These are phyloP conservation scores for Scaptomyza tumidula DNA, from an alignment of 2,888 invertebrate genomes.

Conservation along the genomic window DNA sequence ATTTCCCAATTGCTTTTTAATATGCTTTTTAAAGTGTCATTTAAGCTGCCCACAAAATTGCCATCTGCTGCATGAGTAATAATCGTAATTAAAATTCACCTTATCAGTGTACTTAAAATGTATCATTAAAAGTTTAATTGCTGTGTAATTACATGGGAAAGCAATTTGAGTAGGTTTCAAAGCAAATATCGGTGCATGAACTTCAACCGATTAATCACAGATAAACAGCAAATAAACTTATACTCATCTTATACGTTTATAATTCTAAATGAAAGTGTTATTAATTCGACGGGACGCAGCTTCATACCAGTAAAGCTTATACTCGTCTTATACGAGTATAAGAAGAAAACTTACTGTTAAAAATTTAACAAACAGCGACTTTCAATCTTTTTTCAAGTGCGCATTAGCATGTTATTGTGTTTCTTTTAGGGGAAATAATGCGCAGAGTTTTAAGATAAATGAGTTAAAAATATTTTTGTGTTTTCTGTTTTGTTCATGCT, in stretches of 20 bases:
- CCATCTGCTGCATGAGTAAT: not conserved
- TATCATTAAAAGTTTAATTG: conserved; percentile 12
- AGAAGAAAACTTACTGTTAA: not conserved
- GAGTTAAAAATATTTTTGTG: not conserved
- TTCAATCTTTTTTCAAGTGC: not conserved
- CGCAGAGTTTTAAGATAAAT: conserved; percentile 1
- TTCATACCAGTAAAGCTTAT: not conserved
- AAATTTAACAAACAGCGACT: not conserved
- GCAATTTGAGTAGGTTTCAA: conserved; percentile 1
- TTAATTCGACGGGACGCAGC: not conserved
- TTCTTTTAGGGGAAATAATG: not conserved
- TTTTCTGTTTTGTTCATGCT: not conserved
- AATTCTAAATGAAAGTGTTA: not conserved
- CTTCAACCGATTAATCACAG: not conserved
- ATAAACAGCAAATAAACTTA: not conserved
- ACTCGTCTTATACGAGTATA: not conserved
- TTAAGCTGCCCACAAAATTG: not conserved
- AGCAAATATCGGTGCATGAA: not conserved
- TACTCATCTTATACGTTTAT: not conserved
- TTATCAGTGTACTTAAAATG: not conserved
- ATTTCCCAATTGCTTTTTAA: not conserved
- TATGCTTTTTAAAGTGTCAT: not conserved
- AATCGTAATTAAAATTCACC: not conserved
- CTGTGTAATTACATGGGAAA: conserved; percentile 2
- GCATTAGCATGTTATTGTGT: not conserved